phyloP scores from a whole-genome alignment of 2,797 vertebrate species.

The Syngnathus acus region DNA sequence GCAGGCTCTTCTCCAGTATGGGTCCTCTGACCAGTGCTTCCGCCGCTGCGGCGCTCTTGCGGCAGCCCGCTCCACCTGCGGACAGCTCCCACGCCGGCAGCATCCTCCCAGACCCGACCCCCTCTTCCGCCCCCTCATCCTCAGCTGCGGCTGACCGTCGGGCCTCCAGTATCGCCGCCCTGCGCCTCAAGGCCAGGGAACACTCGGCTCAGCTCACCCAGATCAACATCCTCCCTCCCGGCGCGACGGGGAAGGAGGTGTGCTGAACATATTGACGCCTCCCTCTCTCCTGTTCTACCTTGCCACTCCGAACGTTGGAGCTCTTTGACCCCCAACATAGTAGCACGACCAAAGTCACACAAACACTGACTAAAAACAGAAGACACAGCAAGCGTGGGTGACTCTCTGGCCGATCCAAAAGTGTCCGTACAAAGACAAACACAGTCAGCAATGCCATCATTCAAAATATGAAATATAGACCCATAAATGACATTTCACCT shows the following conservation, averaged over 20 bases:
- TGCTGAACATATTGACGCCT: conserved; percentile 75
- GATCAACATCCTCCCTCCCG: conserved; percentile 90
- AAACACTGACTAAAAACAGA: conserved; percentile 43
- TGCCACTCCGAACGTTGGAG: conserved; percentile 39
- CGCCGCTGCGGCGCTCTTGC: conserved; percentile 86
- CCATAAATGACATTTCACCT: background rate
- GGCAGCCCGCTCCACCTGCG: conserved; percentile 81
- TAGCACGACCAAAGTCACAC: conserved; percentile 73
- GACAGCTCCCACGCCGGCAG: conserved; percentile 77
- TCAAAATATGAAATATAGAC: background rate
- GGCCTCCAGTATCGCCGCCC: conserved; percentile 93
- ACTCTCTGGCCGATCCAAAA: conserved; percentile 3
- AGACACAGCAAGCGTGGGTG: conserved; percentile 10
- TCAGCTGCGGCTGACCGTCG: conserved; percentile 84
- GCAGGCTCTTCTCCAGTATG: conserved; percentile 97
- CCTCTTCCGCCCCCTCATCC: conserved; percentile 69
- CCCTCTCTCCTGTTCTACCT: conserved; percentile 34
- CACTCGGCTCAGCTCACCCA: conserved; percentile 97
- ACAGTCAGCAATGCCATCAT: background rate
- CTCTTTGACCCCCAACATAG: conserved; percentile 53
- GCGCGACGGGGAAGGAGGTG: conserved; percentile 92
- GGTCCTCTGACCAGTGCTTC: conserved; percentile 90
- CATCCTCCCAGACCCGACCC: conserved; percentile 80
- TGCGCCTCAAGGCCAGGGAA: conserved; percentile 97
- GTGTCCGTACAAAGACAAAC: background rate